These are phyloP conservation scores for Seriola aureovittata DNA, from an alignment of 2,113 vertebrate genomes.

Conservation along the genomic window DNA sequence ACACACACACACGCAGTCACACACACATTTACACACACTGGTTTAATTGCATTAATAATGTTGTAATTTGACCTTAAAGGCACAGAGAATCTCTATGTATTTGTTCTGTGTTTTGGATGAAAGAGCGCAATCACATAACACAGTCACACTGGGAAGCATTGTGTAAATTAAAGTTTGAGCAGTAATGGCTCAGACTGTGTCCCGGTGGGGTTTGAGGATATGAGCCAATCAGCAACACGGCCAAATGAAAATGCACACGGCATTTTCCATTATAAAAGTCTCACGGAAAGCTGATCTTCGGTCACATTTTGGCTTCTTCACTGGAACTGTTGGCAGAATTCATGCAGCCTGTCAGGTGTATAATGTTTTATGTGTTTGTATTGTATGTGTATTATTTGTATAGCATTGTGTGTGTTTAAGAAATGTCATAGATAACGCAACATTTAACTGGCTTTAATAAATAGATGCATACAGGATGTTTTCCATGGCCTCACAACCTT, in stretches of 20 bases:
- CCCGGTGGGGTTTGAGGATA: slow-evolving; percentile 25
- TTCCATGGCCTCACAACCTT: too few relatives aligned
- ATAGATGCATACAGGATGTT: too few relatives aligned
- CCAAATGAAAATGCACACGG: slow-evolving; percentile 37
- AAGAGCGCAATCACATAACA: not conserved
- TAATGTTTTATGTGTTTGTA: not conserved
- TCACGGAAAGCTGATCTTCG: not conserved
- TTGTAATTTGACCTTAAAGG: slow-evolving; percentile 25
- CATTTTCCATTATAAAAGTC: not conserved
- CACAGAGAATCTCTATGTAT: not conserved
- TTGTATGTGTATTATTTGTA: too few relatives aligned
- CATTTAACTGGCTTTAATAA: too few relatives aligned
- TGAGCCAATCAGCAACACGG: slow-evolving; percentile 41
- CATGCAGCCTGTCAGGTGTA: not conserved
- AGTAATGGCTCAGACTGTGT: slow-evolving; percentile 8
- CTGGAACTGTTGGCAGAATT: not conserved
- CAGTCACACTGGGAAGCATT: slow-evolving; percentile 6
- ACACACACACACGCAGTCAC: not conserved
- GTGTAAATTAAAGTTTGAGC: slow-evolving; percentile 16
- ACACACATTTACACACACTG: slow-evolving; percentile 4
- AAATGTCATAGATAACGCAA: too few relatives aligned
- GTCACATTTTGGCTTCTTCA: not conserved
- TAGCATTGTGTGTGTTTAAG: too few relatives aligned
- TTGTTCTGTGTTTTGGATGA: not conserved
- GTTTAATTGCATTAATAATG: slow-evolving; percentile 42